Base-by-base conservation (phyloP, 2,888 invertebrate species). In the Lochmaea crataegi region DNA sequence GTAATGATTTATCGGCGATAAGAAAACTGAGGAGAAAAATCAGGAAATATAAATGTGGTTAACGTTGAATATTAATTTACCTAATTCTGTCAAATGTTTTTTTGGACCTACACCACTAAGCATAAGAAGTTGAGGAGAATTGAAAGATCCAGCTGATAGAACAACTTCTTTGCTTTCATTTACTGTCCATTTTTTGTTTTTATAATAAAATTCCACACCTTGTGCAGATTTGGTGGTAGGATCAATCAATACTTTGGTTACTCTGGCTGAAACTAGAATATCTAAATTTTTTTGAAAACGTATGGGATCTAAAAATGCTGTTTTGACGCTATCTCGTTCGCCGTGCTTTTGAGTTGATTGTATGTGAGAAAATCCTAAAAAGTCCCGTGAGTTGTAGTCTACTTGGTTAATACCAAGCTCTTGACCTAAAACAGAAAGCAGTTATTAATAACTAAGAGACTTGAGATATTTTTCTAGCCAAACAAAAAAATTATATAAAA, bases 51-150 rank as follows among this genome's bases (percentile, higher is more conserved):
- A 16, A 32, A 9, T 48, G 32, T 11, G 11, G n/a, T 14, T 12
- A 5, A 14, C 14, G 18, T 18, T 10, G 41, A 51, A 38, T 38
- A 32, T 41, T 32, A 32, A 22, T 42, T 70, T 58, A n/a, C 88
- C 88, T 2, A 91, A 82, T 2, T 89, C 86, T 74, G 88, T 81
- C 68, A 93, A 83, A 76, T 92, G 91, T 4, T 89, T 84, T 75
- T 84, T 87, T 0, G 92, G 92, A 0, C 92, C 92, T n/a, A 92
- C 84, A 2, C 92, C 92, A 0, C 91, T 91, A 3, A 92, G 85
- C 91, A 92, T 91, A 26, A 92, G 80, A 12, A 96, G 84, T 85
- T 96, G 94, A 0, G 95, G 94, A 0, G 94, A 92, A 85, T 93
- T 94, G 77, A 96, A 92, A 0, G 94, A 91, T 0, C 95, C 81